Evolutionary conservation across 2,113 vertebrate species (phyloP).

Genomic region (Gopherus evgoodei): DNA sequence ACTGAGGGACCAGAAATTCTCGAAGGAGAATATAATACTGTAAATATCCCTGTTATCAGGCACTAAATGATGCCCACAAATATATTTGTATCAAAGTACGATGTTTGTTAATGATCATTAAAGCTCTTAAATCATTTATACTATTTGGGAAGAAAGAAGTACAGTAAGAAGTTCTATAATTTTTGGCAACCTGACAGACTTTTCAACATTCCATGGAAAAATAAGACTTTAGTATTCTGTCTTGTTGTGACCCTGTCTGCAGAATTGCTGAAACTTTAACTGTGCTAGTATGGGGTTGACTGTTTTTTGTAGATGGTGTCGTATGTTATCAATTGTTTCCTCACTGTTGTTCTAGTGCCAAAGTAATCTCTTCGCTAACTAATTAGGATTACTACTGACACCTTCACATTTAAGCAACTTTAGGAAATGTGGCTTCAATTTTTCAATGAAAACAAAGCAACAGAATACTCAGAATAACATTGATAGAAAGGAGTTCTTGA

Average conservation of each 20-base stretch:
- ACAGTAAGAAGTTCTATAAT: background rate
- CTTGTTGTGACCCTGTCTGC: background rate
- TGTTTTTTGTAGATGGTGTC: background rate
- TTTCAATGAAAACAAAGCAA: background rate
- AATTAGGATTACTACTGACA: background rate
- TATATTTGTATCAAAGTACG: background rate
- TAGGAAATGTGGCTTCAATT: background rate
- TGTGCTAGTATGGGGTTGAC: background rate
- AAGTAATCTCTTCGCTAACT: background rate
- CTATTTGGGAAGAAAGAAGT: background rate
- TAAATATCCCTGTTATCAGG: conserved; percentile 51
- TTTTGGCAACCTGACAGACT: background rate
- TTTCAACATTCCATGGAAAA: background rate
- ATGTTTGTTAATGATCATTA: background rate
- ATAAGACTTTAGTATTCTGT: background rate
- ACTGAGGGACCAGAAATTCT: conserved; percentile 84
- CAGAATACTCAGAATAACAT: background rate
- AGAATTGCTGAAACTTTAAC: background rate
- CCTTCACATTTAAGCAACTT: background rate
- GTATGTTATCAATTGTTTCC: background rate
- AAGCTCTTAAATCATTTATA: background rate
- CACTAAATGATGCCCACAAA: background rate
- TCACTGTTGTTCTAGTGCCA: background rate
- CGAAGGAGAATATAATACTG: conserved; percentile 93
- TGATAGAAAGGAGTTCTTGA: background rate